A percentile compares a stretch with the other conserved stretches of the same genome.
Evolutionary conservation across 2,113 vertebrate species (phyloP).

Genomic region (Cinclus mexicanus): DNA sequence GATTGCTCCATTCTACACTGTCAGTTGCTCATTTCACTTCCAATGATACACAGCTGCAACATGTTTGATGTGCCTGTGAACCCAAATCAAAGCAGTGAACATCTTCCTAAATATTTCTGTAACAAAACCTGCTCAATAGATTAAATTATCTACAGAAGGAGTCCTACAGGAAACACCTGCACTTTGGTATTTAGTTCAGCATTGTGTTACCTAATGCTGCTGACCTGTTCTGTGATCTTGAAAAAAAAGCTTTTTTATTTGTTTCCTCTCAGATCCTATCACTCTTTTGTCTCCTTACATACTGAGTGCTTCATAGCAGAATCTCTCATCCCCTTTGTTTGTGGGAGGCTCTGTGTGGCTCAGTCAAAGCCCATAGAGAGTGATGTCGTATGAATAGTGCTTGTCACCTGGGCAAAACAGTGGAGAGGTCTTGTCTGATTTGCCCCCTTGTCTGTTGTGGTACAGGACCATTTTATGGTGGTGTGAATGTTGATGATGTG

Average conservation of each 20-base stretch:
- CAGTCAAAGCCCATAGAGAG: background rate
- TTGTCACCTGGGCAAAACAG: background rate
- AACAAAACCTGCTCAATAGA: constrained; percentile 1
- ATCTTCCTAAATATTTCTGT: constrained; percentile 21
- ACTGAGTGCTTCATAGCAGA: background rate
- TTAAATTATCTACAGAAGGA: background rate
- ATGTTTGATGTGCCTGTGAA: background rate
- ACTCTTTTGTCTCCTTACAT: background rate
- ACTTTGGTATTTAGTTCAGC: background rate
- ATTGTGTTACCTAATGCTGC: constrained; percentile 5
- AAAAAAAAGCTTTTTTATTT: background rate
- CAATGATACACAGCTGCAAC: background rate
- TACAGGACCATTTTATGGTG: background rate
- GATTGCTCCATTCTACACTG: background rate
- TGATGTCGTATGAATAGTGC: background rate
- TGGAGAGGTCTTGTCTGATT: background rate
- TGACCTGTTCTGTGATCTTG: constrained; percentile 30
- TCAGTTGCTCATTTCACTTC: background rate
- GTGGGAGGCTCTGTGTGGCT: background rate
- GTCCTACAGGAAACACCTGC: constrained; percentile 28
- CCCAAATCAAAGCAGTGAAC: constrained; percentile 1
- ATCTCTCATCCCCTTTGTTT: background rate
- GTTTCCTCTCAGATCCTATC: background rate
- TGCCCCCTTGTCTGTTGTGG: background rate
- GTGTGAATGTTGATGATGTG: background rate